Evolutionary conservation across 2,113 vertebrate species (phyloP).

Genomic region (Melanerpes aurifrons): DNA sequence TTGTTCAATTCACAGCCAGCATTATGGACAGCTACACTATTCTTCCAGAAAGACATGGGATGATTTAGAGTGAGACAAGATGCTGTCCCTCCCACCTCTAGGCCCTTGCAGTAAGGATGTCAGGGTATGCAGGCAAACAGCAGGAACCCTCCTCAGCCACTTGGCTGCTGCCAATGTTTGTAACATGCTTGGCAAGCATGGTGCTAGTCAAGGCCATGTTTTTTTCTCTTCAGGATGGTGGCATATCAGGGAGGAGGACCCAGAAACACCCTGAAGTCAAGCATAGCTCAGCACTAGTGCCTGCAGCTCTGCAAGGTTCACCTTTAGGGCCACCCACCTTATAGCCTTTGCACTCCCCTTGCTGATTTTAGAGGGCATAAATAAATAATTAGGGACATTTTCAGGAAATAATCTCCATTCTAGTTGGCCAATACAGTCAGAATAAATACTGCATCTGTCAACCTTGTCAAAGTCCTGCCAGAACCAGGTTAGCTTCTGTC

Average conservation of each 20-base stretch:
- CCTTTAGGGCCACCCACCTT: not conserved
- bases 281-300: not conserved
- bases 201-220: not conserved
- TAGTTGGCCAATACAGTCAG: not conserved
- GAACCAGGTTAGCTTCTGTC: not conserved
- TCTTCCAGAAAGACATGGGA: not conserved
- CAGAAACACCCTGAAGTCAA: not conserved
- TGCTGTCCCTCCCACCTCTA: not conserved
- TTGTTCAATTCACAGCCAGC: not conserved
- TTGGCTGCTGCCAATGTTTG: not conserved
- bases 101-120: not conserved
- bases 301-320: not conserved
- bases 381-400: not conserved
- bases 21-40: not conserved
- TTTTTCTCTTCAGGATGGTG: not conserved
- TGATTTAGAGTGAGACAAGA: not conserved
- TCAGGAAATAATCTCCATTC: not conserved
- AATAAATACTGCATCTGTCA: not conserved
- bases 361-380: not conserved
- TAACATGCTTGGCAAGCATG: rapidly evolving
- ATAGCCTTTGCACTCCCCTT: not conserved
- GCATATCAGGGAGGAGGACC: not conserved
- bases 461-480: not conserved
- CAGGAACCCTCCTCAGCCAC: not conserved
- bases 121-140: rapidly evolving